phyloP scores from a whole-genome alignment of 2,113 vertebrate genomes.

The Chloropsis cyanopogon region DNA sequence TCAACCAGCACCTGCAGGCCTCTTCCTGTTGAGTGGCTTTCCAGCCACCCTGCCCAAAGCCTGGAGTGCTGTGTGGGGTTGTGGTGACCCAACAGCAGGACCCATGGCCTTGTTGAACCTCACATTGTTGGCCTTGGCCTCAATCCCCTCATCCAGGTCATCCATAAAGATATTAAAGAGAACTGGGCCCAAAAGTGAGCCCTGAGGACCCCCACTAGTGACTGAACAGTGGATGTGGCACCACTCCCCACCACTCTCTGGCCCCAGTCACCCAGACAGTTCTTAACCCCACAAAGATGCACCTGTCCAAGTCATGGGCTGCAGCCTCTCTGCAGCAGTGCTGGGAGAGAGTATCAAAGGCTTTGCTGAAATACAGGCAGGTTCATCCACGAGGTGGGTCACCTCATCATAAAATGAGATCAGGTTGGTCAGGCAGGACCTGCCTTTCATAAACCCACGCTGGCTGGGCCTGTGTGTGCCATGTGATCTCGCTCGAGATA shows the following conservation, averaged over 20 bases:
- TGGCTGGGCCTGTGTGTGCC: neutral
- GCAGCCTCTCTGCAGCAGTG: neutral
- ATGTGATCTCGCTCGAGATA: neutral
- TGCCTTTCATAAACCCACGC: neutral
- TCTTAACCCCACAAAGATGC: fast-evolving
- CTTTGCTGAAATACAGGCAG: neutral
- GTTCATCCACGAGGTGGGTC: neutral
- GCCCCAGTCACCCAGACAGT: neutral
- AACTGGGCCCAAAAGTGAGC: neutral
- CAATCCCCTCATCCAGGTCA: neutral
- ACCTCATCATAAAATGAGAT: neutral
- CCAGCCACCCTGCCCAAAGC: neutral
- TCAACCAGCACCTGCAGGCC: neutral
- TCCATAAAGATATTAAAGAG: neutral
- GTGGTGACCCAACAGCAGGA: neutral
- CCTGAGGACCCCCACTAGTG: neutral
- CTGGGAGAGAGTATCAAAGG: neutral
- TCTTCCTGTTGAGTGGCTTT: neutral
- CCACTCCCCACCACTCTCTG: neutral
- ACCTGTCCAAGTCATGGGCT: neutral
- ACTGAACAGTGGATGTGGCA: neutral
- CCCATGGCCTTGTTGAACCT: neutral
- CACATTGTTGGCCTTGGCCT: neutral
- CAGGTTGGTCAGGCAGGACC: neutral
- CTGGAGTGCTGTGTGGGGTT: neutral